phyloP scores from a whole-genome alignment of 35 echinoderm and acorn worm genomes.

The Patiria miniata region DNA sequence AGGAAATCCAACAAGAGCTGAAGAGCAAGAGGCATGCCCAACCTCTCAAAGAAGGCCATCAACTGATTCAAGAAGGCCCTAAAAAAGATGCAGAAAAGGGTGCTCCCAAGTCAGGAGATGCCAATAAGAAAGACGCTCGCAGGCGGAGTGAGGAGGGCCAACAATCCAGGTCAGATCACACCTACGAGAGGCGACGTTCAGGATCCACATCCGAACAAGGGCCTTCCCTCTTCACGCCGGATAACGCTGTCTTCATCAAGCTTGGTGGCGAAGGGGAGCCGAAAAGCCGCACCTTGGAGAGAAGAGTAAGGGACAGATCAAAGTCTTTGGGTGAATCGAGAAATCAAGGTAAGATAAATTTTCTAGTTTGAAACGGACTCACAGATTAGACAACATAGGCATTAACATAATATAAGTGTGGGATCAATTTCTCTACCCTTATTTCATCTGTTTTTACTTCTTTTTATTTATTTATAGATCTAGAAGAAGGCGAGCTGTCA shows the following conservation, averaged over 20 bases:
- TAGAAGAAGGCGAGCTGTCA: slow-evolving; percentile 38
- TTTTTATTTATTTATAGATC: slow-evolving; percentile 5
- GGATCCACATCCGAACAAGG: slow-evolving; percentile 1
- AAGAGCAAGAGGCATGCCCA: slow-evolving; percentile 24
- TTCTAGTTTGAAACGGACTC: too few species aligned
- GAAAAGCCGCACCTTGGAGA: background rate
- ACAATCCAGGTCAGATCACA: slow-evolving; percentile 1
- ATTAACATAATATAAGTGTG: background rate
- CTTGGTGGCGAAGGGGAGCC: background rate
- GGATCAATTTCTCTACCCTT: background rate
- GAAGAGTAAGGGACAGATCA: background rate
- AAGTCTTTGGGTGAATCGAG: background rate
- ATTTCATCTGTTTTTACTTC: background rate
- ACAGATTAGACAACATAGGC: too few species aligned
- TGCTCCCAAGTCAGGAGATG: background rate
- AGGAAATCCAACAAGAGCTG: slow-evolving; percentile 16
- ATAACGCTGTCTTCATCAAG: slow-evolving; percentile 6
- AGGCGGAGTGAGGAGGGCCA: background rate
- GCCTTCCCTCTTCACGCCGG: background rate
- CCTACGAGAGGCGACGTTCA: background rate
- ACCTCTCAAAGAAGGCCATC: slow-evolving; percentile 29
- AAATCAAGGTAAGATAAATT: background rate
- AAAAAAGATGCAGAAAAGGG: slow-evolving; percentile 7
- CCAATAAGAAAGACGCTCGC: background rate
- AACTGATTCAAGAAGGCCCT: slow-evolving; percentile 22